Base-by-base conservation (phyloP, 2,113 vertebrate genomes). In the Labeo rohita region DNA sequence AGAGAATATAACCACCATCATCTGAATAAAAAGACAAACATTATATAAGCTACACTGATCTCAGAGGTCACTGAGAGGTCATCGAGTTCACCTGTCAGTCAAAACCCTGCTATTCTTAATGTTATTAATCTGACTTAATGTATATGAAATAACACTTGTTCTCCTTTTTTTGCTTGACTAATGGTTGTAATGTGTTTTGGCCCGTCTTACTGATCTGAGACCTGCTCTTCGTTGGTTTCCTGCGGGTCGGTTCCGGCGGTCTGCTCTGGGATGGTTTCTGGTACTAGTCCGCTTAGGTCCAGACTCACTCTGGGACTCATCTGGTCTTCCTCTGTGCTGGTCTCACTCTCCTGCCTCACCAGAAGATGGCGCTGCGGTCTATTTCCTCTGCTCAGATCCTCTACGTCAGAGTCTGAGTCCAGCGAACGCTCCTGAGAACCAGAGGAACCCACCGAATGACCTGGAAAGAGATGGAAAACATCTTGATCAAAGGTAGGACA, bases 321-420 rank as follows among this genome's bases (percentile, higher is more conserved):
- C 50, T 92, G 94, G 43, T 95, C 96, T 0, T 96, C 97, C 0
- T 97, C 97, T 0, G 90, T 87, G 87, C 96, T 96, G 13, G 93
- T 91, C 82, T 96, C 95, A 0, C 94, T 95, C 8, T 90, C 93
- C 89, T 94, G 95, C 70, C 93, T 95, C 1, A n/a, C 65, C 82
- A 95, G 88, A 61, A 1, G 36, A 7, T 83, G 73, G 45, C 23
- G 0, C 34, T 8, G 0, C 1, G 87, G 16, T 36, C 16, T 0
- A 7, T 28, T 81, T 2, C 81, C 61, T 45, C 93, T 94, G 1
- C 81, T n/a, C 0, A 21, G 0, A 0, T 97, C 97, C 4, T 98
- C 97, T 66, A 89, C 89, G 81, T 99, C 98, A 0, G 96, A 97
- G 91, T 98, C 98, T 0, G 98, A 98, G 88, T 98, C 97, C 0